phyloP scores from a whole-genome alignment of 1,140 invertebrate genomes.

The Trypoxylus dichotomus region DNA sequence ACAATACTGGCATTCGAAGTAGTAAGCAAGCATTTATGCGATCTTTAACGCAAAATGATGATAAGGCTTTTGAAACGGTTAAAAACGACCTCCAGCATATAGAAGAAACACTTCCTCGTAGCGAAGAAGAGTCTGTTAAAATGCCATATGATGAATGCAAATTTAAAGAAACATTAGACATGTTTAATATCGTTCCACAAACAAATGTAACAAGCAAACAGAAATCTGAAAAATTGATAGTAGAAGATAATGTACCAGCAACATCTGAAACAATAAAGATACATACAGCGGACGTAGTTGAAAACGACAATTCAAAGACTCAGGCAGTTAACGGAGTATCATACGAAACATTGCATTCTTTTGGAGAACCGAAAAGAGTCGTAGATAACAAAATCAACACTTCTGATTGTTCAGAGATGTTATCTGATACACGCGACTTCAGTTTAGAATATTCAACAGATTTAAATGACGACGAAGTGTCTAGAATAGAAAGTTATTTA shows the following conservation, averaged over 20 bases:
- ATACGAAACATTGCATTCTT: neutral
- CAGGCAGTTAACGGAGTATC: neutral
- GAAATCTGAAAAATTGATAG: neutral
- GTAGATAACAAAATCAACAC: constrained; percentile 28
- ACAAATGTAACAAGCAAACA: neutral
- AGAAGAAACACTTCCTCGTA: neutral
- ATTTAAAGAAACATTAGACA: constrained; percentile 8
- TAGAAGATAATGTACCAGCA: neutral
- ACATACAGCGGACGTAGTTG: neutral
- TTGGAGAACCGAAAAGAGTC: constrained; percentile 22
- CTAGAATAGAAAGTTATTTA: constrained; percentile 1
- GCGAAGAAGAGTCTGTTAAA: neutral
- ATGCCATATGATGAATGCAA: constrained; percentile 16
- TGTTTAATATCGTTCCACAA: neutral
- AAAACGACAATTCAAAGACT: neutral
- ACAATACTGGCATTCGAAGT: constrained; percentile 23
- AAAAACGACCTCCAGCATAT: neutral
- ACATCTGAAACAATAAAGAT: neutral
- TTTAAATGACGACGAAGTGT: neutral
- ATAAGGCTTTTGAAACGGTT: neutral
- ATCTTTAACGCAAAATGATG: constrained; percentile 20
- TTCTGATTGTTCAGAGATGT: constrained; percentile 18
- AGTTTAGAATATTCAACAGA: constrained; percentile 34
- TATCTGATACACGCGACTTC: constrained; percentile 28
- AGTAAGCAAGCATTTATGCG: constrained; percentile 29